Evolutionary conservation across 2,797 vertebrate species (phyloP).

Genomic region (Lophius americanus): DNA sequence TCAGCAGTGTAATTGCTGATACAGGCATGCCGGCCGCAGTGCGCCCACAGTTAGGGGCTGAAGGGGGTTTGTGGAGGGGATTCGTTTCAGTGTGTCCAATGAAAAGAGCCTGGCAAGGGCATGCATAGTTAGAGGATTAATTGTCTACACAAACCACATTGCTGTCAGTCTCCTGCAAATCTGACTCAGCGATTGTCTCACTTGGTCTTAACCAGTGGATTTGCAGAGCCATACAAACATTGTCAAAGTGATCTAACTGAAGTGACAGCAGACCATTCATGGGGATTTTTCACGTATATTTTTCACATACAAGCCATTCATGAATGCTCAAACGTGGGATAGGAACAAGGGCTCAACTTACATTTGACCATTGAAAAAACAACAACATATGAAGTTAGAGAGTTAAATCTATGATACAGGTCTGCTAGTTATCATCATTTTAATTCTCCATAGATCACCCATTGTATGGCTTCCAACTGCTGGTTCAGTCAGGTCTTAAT

Average conservation of each 20-base stretch:
- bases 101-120: constrained; percentile 50
- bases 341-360: not conserved
- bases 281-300: constrained; percentile 16
- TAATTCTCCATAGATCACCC: not conserved
- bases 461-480: not conserved
- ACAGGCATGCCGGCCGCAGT: constrained; percentile 26
- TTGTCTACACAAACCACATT: constrained; percentile 61
- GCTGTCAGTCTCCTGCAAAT: constrained; percentile 53
- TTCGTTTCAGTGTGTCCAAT: constrained; percentile 50
- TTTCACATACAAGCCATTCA: constrained; percentile 4
- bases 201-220: constrained; percentile 38
- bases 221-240: constrained; percentile 41
- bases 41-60: constrained; percentile 35
- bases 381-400: constrained; percentile 15
- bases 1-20: constrained; percentile 34
- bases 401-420: constrained; percentile 8
- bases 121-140: constrained; percentile 69
- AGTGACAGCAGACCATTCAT: constrained; percentile 23
- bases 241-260: constrained; percentile 17
- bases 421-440: not conserved
- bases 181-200: constrained; percentile 72
- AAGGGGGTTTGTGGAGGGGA: constrained; percentile 55
- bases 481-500: not conserved
- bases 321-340: not conserved
- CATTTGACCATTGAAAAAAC: not conserved